Evolutionary conservation across 2,797 vertebrate species (phyloP).

Genomic region (Molossus alvarezi): DNA sequence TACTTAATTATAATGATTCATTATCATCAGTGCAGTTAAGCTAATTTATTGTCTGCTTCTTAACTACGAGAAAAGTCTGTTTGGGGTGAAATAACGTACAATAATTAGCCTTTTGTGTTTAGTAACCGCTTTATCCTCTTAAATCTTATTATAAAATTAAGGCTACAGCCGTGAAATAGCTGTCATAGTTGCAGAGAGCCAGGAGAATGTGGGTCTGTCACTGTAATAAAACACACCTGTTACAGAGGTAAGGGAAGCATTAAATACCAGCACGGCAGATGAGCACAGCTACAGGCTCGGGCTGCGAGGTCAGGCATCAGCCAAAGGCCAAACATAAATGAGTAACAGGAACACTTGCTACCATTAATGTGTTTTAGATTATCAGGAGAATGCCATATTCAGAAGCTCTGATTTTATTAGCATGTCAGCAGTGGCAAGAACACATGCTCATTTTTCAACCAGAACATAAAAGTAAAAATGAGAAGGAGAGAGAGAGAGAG

Average conservation of each 20-base stretch:
- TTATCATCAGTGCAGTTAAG: conserved; percentile 89
- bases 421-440: conserved; percentile 86
- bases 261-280: conserved; percentile 92
- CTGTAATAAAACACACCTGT: conserved; percentile 89
- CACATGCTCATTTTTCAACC: conserved; percentile 80
- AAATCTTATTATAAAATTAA: conserved; percentile 87
- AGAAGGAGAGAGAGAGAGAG: background rate
- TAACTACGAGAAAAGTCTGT: conserved; percentile 88
- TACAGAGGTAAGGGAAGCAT: conserved; percentile 91
- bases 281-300: conserved; percentile 90
- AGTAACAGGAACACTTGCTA: conserved; percentile 90
- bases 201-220: conserved; percentile 68
- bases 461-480: background rate
- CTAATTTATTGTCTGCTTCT: conserved; percentile 90
- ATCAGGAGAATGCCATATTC: conserved; percentile 87
- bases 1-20: conserved; percentile 92
- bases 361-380: conserved; percentile 89
- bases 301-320: conserved; percentile 88
- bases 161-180: conserved; percentile 80
- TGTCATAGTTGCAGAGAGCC: conserved; percentile 78
- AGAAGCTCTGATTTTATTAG: conserved; percentile 89
- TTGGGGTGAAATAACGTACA: conserved; percentile 87
- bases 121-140: conserved; percentile 86
- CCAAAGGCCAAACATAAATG: conserved; percentile 91
- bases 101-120: conserved; percentile 91